phyloP scores from a whole-genome alignment of 2,797 vertebrate genomes.

The Todus mexicanus region DNA sequence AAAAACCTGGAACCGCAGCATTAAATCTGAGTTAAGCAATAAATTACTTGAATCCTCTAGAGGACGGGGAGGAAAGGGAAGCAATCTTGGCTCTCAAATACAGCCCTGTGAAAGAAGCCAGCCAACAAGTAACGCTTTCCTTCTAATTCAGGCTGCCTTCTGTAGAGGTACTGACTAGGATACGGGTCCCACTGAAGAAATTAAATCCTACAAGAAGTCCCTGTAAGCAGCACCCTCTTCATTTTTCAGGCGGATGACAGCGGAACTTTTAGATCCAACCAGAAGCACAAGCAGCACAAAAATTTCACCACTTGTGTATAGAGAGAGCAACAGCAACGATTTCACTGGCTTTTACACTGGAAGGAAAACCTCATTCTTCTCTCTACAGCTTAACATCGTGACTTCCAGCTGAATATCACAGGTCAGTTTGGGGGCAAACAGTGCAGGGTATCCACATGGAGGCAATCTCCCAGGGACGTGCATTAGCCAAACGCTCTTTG shows the following conservation, averaged over 20 bases:
- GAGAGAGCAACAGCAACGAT: neutral
- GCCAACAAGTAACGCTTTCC: neutral
- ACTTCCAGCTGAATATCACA: neutral
- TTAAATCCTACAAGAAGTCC: neutral
- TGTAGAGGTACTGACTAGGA: neutral
- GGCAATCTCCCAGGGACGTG: neutral
- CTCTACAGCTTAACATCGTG: neutral
- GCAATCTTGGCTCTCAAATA: neutral
- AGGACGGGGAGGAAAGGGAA: neutral
- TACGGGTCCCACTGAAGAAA: neutral
- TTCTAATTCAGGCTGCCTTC: neutral
- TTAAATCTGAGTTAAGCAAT: neutral
- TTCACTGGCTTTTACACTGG: neutral
- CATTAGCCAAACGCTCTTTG: neutral
- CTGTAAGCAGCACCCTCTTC: neutral
- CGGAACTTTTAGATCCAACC: neutral
- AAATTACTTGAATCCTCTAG: neutral
- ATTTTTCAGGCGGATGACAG: neutral
- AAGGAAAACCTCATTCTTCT: neutral
- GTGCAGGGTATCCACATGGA: accelerated
- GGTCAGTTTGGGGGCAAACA: neutral
- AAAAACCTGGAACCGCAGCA: neutral
- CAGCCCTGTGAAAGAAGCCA: neutral
- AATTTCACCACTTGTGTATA: accelerated
- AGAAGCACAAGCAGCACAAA: neutral